A percentile compares a stretch with the other conserved stretches of the same genome.
Conservation (phyloP, 1,140 invertebrate genomes). For the Lepidurus packardi region DNA sequence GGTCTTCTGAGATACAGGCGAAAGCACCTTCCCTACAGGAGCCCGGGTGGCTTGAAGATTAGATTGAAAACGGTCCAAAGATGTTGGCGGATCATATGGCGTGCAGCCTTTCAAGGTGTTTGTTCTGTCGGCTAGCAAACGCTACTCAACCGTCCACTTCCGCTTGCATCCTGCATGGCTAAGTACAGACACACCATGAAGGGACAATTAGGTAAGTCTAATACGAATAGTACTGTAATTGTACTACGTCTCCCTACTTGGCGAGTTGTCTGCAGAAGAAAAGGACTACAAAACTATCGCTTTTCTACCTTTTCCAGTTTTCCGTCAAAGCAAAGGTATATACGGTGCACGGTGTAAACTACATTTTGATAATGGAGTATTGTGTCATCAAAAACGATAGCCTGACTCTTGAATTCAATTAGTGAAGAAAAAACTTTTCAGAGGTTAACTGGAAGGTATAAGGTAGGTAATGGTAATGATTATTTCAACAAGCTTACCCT, state of each 20-base stretch:
- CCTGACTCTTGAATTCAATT: too few relatives aligned
- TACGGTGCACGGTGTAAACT: too few relatives aligned
- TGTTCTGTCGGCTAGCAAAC: neutral
- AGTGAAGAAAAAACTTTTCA: too few relatives aligned
- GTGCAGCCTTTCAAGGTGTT: slow-evolving; percentile 10
- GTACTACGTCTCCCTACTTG: too few relatives aligned
- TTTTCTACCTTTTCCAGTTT: too few relatives aligned
- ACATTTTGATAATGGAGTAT: too few relatives aligned
- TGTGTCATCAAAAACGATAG: too few relatives aligned
- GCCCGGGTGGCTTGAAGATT: neutral
- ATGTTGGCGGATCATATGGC: slow-evolving; percentile 11
- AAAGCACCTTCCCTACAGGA: neutral
- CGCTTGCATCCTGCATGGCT: neutral
- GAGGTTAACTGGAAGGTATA: too few relatives aligned
- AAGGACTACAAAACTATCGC: too few relatives aligned
- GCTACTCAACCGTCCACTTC: neutral
- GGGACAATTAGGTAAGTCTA: neutral
- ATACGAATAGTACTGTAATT: neutral
- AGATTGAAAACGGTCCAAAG: neutral
- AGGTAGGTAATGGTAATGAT: too few relatives aligned
- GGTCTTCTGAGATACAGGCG: neutral
- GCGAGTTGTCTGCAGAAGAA: too few relatives aligned
- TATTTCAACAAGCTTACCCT: neutral
- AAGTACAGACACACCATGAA: neutral
- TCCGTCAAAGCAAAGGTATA: too few relatives aligned